Base-by-base conservation (phyloP, 1,140 invertebrate genomes). In the Temnothorax nylanderi region DNA sequence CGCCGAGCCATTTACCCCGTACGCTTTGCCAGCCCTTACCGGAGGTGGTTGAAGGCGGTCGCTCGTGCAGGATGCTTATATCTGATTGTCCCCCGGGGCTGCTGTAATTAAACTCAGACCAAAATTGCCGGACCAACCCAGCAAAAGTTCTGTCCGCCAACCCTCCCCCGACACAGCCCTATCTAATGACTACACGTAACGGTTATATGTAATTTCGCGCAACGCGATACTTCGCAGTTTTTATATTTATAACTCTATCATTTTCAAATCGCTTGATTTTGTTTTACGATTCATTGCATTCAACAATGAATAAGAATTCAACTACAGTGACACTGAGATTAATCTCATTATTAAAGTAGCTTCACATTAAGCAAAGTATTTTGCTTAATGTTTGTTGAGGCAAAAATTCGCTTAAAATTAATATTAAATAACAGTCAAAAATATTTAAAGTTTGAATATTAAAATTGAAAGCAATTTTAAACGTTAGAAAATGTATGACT, bases 81-180 rank as follows among this genome's bases (percentile, higher is more conserved):
- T 93, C 91, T 91, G 92, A 93, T 93, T 92, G 91, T 92, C 87
- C 92, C 90, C 85, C 85, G 85, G 92, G 88, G 88, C 89, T 82
- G 82, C 87, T 91, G 91, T 93, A 93, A 93, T 93, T 93, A 93
- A 93, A 93, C 91, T 91, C 90, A 76, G 85, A 93, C 92, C 90
- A 92, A 93, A 93, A 93, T 93, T 93, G 92, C 85, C 88, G 67
- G 85, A 71, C 81, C 44, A 41, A 41, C 56, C 47, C 82, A 84
- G 85, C 75, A 84, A 92, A 93, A 89, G 87, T 93, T 81, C 82
- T 89, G 91, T 89, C 92, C 89, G 62, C 37, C 51, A 1, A 49
- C 60, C 60, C 56, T 11, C 69, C 72, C 58, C 86, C 54, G 58
- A 88, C 69, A 49, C 84, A 86, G 64, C 64, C 47, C 54, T 58